Base-by-base conservation (phyloP, 2,888 invertebrate genomes). In the Synergus itoensis region DNA sequence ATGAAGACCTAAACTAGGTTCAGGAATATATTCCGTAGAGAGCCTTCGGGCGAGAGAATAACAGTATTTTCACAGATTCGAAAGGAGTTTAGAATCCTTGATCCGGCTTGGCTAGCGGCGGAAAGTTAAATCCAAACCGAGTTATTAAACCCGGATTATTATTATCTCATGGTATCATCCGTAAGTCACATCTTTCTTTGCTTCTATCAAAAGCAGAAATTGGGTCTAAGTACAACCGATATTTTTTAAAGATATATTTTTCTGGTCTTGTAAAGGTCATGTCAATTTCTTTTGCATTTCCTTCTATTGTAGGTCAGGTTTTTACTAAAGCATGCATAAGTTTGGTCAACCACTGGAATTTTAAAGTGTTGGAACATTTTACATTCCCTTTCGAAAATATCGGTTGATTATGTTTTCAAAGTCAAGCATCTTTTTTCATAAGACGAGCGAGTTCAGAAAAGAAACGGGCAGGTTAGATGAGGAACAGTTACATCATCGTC, bases 51-150 rank as follows among this genome's bases (percentile, higher is more conserved):
- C 77, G 64, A 18, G 40, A 67, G 86, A 84, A 86, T 87, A 87
- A 78, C 84, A 73, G 78, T 87, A 83, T 87, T 87, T 87, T 87
- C 87, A 83, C 86, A 87, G 86, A 86, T 87, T 40, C 79, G 80
- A 80, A 82, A 82, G 36, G 69, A 77, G 69, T 75, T 48, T 76
- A 79, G 64, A 73, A 77, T 45, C 45, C 14, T 48, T 21, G 21
- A 16, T 36, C 69, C 48, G 28, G 53, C 45, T 21, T 45, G 64
- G 48, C 21, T 69, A 53, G 40, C 53, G n/a, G 73, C 36, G 16
- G 36, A 53, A 62, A 62, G 18, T 62, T 62, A 21, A 28, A 28
- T 62, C 62, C 62, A 62, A 62, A 14, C 63, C 77, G 79, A 76
- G 64, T 79, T 79, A 75, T 78, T 78, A 65, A 57, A 67, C 77